Evolutionary conservation across 2,888 invertebrate species (phyloP), one percentile per base, ranked within the genome.

Genomic region (Tholera decimalis): DNA sequence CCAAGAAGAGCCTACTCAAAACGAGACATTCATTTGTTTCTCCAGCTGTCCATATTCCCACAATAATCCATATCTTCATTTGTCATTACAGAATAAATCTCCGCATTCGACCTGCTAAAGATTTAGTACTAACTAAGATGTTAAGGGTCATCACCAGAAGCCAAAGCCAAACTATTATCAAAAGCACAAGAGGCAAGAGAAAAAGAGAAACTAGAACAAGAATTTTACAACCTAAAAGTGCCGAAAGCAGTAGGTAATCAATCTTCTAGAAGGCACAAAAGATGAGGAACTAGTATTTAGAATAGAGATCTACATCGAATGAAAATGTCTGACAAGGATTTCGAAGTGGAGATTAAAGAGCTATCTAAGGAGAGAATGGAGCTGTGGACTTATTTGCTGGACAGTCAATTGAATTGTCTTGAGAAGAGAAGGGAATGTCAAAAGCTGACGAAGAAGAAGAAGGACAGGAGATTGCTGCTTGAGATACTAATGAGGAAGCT

Each of bases 231-330:
- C 9, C 5, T 47, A 18, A 47, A 47, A 6, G 28, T 47, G 4
- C 41, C 54, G 18, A 28, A 30, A 54, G 30, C 41, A 1, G 41
- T n/a, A n/a, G n/a, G n/a, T 54, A 8, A 54, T 54, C 28, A 28
- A 43, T 5, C 41, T 54, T 0, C 41, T 54, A 1, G 54, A 15
- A 54, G 54, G 28, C 54, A 43, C 41, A 20, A 54, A 43, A 8
- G 41, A 43, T 9, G 41, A 54, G 1, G 54, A 54, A 30, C 9
- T 20, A 3, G 20, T 28, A 20, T 41, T 54, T 54, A 15, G 54
- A n/a, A 54, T 15, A 54, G 41, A 15, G 54, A 41, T 2, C 0
- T 54, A 3, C 41, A 43, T 5, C 8, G 41, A 28, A 41, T 54
- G 54, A 41, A n/a, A 9, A 43, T 18, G 15, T 54, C 54, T 1